Base-by-base conservation (phyloP, 1,140 invertebrate species). In the Eulimnadia texana region DNA sequence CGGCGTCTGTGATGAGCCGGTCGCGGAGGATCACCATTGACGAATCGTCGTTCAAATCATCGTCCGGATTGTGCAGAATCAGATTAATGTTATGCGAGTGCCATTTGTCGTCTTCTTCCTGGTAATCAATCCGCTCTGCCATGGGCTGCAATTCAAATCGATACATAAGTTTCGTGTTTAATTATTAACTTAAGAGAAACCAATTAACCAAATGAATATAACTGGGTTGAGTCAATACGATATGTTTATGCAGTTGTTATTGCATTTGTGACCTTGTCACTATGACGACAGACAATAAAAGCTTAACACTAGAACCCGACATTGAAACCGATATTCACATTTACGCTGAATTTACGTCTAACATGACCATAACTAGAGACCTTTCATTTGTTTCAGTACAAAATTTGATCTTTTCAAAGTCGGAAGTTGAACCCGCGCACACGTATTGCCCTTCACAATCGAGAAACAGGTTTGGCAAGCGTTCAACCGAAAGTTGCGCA, bases 1-100 rank as follows among this genome's bases (percentile, higher is more conserved):
- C 82, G 0, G 89, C 88, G 68, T 93, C 90, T 24, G 90, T 90
- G 82, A 93, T 93, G 67, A 93, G 79, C 66, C 86, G 80, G 72
- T 93, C 90, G 70, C 90, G 85, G 1, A 93, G 75, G 22, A 90
- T 82, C 58, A 92, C 86, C 49, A 61, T 33, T 1, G 23, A 20
- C 2, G 25, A 19, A 33, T 57, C 55, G 28, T 9, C 20, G 1
- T 23, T 27, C 27, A 57, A 27, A 6, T 25, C 55, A 20, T 57
- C 55, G 28, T 57, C 28, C 22, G 22, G 24, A 27, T 13, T 33
- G 27, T 3, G 27, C 0, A 64, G 73, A 70, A 58, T 75, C 69
- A 63, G 71, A 69, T 63, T 70, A 68, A 50, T 66, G 62, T 72
- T 72, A 72, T 54, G 74, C 73, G 24, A 69, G 66, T 49, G 74